phyloP scores from a whole-genome alignment of 1,140 invertebrate species.

The Oncopodura yosiiana region DNA sequence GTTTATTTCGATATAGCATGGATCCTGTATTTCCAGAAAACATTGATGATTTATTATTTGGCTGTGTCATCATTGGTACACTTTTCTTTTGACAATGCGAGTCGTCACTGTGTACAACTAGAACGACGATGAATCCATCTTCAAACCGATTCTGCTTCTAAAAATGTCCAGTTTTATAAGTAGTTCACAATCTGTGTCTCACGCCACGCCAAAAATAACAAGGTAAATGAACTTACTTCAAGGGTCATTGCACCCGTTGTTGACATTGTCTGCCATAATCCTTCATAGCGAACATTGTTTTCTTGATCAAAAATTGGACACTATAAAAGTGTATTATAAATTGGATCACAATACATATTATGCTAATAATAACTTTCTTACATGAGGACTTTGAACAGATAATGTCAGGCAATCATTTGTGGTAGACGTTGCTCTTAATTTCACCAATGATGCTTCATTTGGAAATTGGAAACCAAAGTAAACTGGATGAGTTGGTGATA shows the following conservation, averaged over 20 bases:
- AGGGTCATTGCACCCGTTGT: slow-evolving; percentile 22
- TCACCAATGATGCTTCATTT: too few relatives aligned
- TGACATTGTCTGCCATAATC: slow-evolving; percentile 32
- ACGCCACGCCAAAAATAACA: neutral
- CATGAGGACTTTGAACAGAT: too few relatives aligned
- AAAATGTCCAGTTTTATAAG: neutral
- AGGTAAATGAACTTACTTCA: too few relatives aligned
- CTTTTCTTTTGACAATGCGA: slow-evolving; percentile 1
- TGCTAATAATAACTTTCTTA: too few relatives aligned
- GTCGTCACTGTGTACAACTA: slow-evolving; percentile 22
- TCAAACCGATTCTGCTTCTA: slow-evolving; percentile 2
- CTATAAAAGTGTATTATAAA: too few relatives aligned
- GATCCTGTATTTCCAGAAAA: too few relatives aligned
- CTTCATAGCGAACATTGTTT: slow-evolving; percentile 19
- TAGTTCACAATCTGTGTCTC: neutral
- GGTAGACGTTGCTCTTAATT: too few relatives aligned
- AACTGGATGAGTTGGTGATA: too few relatives aligned
- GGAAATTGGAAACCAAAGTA: too few relatives aligned
- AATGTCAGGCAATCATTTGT: too few relatives aligned
- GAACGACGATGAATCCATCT: slow-evolving; percentile 18
- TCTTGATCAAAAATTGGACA: slow-evolving; percentile 29
- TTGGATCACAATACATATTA: too few relatives aligned
- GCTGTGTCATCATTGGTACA: neutral
- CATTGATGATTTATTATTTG: too few relatives aligned
- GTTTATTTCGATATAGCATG: neutral